Conservation (phyloP, 2,888 invertebrate species). For the Nephrocerus scutellatus region DNA sequence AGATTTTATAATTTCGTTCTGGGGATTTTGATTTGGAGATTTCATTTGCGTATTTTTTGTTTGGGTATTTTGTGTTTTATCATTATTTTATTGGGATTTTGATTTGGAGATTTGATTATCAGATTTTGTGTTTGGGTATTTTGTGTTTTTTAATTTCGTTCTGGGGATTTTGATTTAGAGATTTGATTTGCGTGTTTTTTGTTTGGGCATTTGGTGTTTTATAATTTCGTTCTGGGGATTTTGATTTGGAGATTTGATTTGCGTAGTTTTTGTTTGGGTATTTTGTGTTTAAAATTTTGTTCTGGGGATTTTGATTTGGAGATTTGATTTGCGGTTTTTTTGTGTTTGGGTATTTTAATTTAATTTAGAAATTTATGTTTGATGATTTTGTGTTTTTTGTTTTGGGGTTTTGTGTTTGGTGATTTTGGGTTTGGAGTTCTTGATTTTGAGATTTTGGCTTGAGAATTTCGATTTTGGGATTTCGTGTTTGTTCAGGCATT, state of each 20-base stretch:
- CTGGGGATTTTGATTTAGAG: too few relatives aligned
- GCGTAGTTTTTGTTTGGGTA: not conserved
- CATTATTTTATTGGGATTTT: not conserved
- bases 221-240: not conserved
- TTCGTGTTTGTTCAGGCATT: too few relatives aligned
- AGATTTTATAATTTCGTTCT: not conserved
- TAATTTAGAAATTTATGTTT: not conserved
- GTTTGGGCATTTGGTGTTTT: not conserved
- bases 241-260: not conserved
- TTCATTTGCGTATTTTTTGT: not conserved
- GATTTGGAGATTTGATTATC: not conserved
- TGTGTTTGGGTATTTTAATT: not conserved
- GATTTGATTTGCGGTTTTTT: not conserved
- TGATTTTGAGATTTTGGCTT: not conserved
- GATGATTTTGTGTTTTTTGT: not conserved
- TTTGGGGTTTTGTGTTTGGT: too few relatives aligned
- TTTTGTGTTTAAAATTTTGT: not conserved
- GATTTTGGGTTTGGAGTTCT: too few relatives aligned
- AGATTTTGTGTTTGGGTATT: not conserved
- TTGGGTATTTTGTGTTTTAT: not conserved
- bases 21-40: not conserved
- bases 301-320: not conserved
- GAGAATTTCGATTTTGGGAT: too few relatives aligned
- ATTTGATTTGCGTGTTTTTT: too few relatives aligned
- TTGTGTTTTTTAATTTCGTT: too few relatives aligned